Evolutionary conservation across 2,797 vertebrate genomes (phyloP), one percentile per base, ranked within the genome.

Genomic region (Garrulus glandarius): DNA sequence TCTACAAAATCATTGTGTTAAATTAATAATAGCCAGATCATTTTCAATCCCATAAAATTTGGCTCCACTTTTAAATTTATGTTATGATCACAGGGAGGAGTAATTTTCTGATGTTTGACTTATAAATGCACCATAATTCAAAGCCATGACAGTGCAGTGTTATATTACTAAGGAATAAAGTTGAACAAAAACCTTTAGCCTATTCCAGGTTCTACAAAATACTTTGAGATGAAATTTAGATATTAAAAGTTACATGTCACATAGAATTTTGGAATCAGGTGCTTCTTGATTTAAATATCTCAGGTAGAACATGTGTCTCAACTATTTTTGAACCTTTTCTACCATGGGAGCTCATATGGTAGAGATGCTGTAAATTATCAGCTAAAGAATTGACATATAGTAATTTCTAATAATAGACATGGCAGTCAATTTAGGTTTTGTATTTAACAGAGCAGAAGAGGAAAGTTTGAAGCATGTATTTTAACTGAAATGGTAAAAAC

Each of bases 81-180:
- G n/a, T 76, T 89, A 74, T 55, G 47, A 53, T 72, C 26, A 7
- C 29, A 36, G 29, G 52, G 57, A 93, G 41, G 63, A 79, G 26
- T 67, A 87, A 91, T 92, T 92, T 90, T 91, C 64, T 83, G 39
- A 56, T 78, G 27, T 57, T 84, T 90, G 88, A 90, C 52, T 90
- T 78, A 72, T 65, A 93, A 86, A 78, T 59, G 41, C 65, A 46
- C 19, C 2, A 9, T 85, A 87, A 91, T 77, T 94, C 52, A 87
- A 60, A 74, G 7, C 32, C 0, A 0, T 92, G 75, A 43, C 60
- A 63, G 24, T 70, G 17, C 19, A 39, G 30, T 75, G 22, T 59
- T 82, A 37, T 37, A 55, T 89, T 70, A 46, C 7, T 30, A 39
- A 63, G 60, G 44, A 83, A 70, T 87, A 32, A 83, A 83, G 37